These are phyloP conservation scores for Ciconia maguari DNA, from an alignment of 2,113 vertebrate species.

Conservation along the genomic window DNA sequence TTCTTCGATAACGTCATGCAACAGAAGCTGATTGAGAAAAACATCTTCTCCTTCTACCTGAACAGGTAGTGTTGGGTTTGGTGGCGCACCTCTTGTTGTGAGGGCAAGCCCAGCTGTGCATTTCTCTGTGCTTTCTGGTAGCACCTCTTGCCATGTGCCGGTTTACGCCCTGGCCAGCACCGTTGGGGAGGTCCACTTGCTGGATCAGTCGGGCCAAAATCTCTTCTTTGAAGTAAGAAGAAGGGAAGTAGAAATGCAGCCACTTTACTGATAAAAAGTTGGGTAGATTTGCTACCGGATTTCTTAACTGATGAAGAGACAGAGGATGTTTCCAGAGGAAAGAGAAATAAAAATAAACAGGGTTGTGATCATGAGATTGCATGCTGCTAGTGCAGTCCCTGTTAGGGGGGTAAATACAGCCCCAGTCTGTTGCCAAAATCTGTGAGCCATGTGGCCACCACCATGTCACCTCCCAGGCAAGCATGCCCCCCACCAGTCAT, in stretches of 20 bases:
- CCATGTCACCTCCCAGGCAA: background rate
- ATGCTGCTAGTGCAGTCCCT: background rate
- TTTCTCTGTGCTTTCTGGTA: background rate
- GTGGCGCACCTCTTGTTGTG: background rate
- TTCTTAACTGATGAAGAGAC: background rate
- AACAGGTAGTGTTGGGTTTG: constrained; percentile 82
- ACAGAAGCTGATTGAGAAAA: constrained; percentile 85
- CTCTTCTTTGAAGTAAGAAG: background rate
- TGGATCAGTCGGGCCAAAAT: background rate
- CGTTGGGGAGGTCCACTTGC: background rate
- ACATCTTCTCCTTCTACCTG: constrained; percentile 94
- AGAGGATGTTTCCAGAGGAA: background rate
- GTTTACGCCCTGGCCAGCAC: background rate
- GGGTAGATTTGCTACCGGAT: background rate
- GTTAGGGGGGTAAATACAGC: background rate
- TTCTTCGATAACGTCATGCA: constrained; percentile 92
- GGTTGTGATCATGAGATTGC: background rate
- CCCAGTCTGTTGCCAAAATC: background rate
- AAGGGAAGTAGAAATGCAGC: background rate
- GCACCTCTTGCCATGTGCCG: background rate
- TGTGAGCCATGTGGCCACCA: background rate
- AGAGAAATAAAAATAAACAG: background rate
- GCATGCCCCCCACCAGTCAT: background rate
- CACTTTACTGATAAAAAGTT: background rate
- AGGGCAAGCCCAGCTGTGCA: background rate